Evolutionary conservation across 1,140 invertebrate genomes (phyloP).

Genomic region (Pectinophora gossypiella): DNA sequence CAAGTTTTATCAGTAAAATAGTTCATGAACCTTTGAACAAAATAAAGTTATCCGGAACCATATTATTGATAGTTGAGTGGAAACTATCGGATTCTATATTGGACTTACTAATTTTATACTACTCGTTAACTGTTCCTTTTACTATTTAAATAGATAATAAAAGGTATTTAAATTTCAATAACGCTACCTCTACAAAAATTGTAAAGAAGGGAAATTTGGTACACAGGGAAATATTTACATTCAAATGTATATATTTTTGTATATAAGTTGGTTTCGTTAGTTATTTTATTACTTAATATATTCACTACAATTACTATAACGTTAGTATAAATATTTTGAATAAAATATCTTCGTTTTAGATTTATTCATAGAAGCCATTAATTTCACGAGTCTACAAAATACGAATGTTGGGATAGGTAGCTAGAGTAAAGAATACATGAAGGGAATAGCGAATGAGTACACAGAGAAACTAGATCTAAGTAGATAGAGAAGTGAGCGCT

Average conservation of each 20-base stretch:
- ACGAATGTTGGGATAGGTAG: constrained; percentile 37
- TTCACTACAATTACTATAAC: constrained; percentile 63
- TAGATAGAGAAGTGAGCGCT: constrained; percentile 23
- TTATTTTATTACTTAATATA: constrained; percentile 37
- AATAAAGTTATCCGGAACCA: too few species aligned
- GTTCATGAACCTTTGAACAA: too few species aligned
- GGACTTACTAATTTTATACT: neutral
- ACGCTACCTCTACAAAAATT: constrained; percentile 61
- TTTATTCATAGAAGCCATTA: constrained; percentile 52
- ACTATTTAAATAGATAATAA: constrained; percentile 18
- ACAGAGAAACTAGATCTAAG: constrained; percentile 22
- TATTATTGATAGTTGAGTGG: too few species aligned
- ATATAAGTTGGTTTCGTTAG: constrained; percentile 64
- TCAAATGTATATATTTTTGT: constrained; percentile 66
- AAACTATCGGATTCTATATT: neutral
- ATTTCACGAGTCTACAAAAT: constrained; percentile 41
- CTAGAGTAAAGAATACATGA: constrained; percentile 19
- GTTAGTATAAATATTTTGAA: constrained; percentile 71
- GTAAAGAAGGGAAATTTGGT: constrained; percentile 72
- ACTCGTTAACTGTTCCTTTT: neutral
- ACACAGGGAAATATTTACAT: constrained; percentile 67
- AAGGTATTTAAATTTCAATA: constrained; percentile 12
- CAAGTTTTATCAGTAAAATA: too few species aligned
- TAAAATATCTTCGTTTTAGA: constrained; percentile 63
- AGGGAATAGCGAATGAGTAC: constrained; percentile 33